Conservation (phyloP, 2,888 invertebrate genomes). For the Teinopalpus imperialis region DNA sequence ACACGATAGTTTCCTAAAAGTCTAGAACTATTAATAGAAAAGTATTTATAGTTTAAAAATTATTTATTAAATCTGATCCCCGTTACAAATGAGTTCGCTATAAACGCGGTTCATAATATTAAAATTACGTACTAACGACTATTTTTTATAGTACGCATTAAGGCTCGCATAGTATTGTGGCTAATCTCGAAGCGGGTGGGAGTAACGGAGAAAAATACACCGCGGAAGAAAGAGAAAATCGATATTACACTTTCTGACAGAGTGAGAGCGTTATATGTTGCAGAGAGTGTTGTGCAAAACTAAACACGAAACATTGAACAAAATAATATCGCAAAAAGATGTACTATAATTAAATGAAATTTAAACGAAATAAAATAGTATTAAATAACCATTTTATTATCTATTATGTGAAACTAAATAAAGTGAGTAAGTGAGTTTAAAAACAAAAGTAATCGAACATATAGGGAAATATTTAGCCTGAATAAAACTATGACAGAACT, state of each 20-base stretch:
- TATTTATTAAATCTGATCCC: too few species aligned
- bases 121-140: slow-evolving; percentile 6
- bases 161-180: slow-evolving; percentile 29
- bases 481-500: neutral
- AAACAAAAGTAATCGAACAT: neutral
- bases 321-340: too few species aligned
- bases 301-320: slow-evolving; percentile 38
- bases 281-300: slow-evolving; percentile 50
- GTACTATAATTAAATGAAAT: too few species aligned
- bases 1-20: too few species aligned
- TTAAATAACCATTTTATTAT: too few species aligned
- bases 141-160: slow-evolving; percentile 19
- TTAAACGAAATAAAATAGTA: too few species aligned
- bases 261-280: slow-evolving; percentile 32
- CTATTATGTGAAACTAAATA: too few species aligned
- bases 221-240: slow-evolving; percentile 53
- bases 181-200: slow-evolving; percentile 35
- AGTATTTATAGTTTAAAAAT: too few species aligned
- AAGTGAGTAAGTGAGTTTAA: too few species aligned
- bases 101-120: neutral
- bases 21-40: too few species aligned
- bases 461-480: neutral
- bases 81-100: neutral
- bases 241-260: slow-evolving; percentile 40
- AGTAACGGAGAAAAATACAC: slow-evolving; percentile 41